Evolutionary conservation across 1,140 invertebrate genomes (phyloP).

Genomic region (Triops cancriformis): DNA sequence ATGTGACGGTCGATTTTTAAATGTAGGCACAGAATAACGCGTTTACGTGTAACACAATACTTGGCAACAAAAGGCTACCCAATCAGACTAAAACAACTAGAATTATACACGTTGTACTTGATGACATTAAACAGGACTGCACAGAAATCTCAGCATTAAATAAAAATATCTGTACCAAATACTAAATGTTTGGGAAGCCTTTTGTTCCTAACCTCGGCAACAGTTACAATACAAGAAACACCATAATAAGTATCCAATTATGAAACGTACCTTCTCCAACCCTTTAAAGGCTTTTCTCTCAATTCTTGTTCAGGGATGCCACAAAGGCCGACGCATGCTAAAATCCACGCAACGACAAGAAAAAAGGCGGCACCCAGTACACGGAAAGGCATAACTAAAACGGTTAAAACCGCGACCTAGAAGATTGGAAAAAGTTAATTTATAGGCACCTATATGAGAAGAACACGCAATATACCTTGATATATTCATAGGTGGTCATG

Average conservation of each 20-base stretch:
- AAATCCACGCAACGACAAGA: conserved; percentile 67
- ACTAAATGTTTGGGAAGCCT: not conserved
- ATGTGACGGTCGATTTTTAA: not conserved
- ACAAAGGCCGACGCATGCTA: conserved; percentile 66
- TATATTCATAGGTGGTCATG: conserved; percentile 71
- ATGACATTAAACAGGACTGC: not conserved
- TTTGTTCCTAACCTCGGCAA: conserved; percentile 11
- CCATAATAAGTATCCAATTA: not conserved
- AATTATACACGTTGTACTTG: not conserved
- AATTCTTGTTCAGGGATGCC: conserved; percentile 67
- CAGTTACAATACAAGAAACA: not conserved
- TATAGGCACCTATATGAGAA: not conserved
- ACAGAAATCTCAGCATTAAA: too few relatives aligned
- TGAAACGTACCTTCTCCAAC: conserved; percentile 67
- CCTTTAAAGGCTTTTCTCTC: conserved; percentile 58
- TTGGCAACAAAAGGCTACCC: conserved; percentile 10
- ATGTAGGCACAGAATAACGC: not conserved
- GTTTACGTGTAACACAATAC: not conserved
- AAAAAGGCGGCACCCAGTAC: conserved; percentile 62
- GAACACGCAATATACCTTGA: conserved; percentile 55
- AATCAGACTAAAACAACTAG: not conserved
- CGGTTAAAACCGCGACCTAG: conserved; percentile 69
- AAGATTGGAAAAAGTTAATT: conserved; percentile 38
- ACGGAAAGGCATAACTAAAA: conserved; percentile 64
- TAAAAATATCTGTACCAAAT: too few relatives aligned